phyloP scores from a whole-genome alignment of 2,888 invertebrate species.

The Amphipyra berbera region DNA sequence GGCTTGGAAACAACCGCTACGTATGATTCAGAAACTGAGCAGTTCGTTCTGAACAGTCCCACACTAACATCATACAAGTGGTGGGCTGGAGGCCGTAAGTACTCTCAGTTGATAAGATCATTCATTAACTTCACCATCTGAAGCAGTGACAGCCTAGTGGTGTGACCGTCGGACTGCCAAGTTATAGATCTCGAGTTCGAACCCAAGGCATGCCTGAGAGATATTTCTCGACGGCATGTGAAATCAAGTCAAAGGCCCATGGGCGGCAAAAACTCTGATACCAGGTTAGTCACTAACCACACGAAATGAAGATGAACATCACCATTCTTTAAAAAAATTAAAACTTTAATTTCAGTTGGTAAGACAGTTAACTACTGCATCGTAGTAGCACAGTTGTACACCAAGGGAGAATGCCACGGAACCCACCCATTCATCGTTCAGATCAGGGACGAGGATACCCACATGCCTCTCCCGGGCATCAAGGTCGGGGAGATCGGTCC shows the following conservation, averaged over 20 bases:
- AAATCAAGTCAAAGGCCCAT: too few relatives aligned
- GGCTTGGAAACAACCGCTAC: constrained; percentile 98
- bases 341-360: constrained; percentile 92
- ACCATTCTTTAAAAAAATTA: too few relatives aligned
- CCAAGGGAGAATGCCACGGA: constrained; percentile 94
- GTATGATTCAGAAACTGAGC: constrained; percentile 94
- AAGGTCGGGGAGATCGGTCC: constrained; percentile 98
- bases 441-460: constrained; percentile 95
- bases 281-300: too few relatives aligned
- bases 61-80: constrained; percentile 97
- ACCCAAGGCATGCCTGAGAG: too few relatives aligned
- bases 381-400: constrained; percentile 96
- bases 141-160: too few relatives aligned
- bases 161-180: too few relatives aligned
- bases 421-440: constrained; percentile 97
- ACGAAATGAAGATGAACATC: too few relatives aligned
- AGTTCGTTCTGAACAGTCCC: constrained; percentile 97
- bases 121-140: too few relatives aligned
- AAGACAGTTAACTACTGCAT: constrained; percentile 97
- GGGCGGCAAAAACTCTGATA: too few relatives aligned
- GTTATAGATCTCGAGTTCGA: too few relatives aligned
- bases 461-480: constrained; percentile 95
- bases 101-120: background rate
- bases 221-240: too few relatives aligned
- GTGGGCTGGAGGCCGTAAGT: constrained; percentile 98